Percentiles rank a stretch among this genome's conserved stretches.
Evolutionary conservation across 2,797 vertebrate species (phyloP).

Genomic region (Labroides dimidiatus): DNA sequence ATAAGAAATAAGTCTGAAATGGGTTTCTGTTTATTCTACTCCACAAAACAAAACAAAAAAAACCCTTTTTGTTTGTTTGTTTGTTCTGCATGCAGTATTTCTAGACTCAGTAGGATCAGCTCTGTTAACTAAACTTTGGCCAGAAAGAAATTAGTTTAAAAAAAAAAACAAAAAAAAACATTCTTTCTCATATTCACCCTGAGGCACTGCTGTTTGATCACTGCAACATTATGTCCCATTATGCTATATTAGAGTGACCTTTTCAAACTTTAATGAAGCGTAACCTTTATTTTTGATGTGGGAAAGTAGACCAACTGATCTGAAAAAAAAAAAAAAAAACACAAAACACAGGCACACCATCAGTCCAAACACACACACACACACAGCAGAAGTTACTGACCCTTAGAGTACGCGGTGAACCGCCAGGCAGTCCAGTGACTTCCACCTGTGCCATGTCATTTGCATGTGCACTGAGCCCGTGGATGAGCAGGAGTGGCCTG

Average conservation of each 20-base stretch:
- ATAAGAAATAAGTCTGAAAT: background rate
- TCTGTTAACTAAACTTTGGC: background rate
- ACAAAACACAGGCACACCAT: background rate
- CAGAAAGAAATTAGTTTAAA: conserved; percentile 9
- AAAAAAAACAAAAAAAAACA: background rate
- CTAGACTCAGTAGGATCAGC: no score
- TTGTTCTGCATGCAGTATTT: no score
- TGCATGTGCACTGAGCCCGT: conserved; percentile 82
- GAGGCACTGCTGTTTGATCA: conserved; percentile 24
- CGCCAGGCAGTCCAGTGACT: conserved; percentile 80
- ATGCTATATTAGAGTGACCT: conserved; percentile 29
- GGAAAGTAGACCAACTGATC: conserved; percentile 4
- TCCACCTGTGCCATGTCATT: conserved; percentile 91
- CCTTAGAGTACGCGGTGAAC: conserved; percentile 80
- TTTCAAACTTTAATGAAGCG: conserved; percentile 28
- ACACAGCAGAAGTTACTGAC: conserved; percentile 73
- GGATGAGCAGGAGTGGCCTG: conserved; percentile 86
- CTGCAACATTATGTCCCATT: conserved; percentile 4
- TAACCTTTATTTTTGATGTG: conserved; percentile 18
- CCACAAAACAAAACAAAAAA: no score
- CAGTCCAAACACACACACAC: conserved; percentile 2
- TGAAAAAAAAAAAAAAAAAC: background rate
- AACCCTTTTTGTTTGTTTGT: no score
- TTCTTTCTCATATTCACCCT: background rate
- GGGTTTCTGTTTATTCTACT: background rate